Percentiles rank a stretch among this genome's conserved stretches.
Conservation (phyloP, 2,113 vertebrate species). For the Mastomys natalensis region DNA sequence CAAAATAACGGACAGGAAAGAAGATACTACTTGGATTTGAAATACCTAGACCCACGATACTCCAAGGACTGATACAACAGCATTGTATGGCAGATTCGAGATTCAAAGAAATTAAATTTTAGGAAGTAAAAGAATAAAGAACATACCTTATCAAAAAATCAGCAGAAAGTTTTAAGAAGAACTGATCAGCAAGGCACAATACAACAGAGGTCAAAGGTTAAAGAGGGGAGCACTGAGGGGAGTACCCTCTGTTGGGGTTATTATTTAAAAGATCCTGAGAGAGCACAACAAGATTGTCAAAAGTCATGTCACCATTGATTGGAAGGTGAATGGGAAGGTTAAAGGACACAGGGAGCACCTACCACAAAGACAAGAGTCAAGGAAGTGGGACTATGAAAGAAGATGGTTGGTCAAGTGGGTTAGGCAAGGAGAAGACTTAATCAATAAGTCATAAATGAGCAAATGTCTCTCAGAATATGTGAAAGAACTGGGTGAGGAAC, state of each 20-base stretch:
- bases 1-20: not conserved
- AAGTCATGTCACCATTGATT: not conserved
- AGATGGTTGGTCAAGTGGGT: not conserved
- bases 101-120: not conserved
- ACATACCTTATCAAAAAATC: not conserved
- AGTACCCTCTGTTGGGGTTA: not conserved
- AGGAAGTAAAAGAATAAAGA: not conserved
- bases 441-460: not conserved
- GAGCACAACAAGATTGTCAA: not conserved
- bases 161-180: not conserved
- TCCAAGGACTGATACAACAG: not conserved
- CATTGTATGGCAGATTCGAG: not conserved
- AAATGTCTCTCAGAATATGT: not conserved
- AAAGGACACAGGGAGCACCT: not conserved
- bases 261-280: not conserved
- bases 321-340: not conserved
- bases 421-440: not conserved
- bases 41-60: not conserved
- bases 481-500: not conserved
- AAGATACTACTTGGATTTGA: constrained; percentile 17
- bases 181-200: not conserved
- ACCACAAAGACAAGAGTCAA: not conserved
- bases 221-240: not conserved
- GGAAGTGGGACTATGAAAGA: not conserved
- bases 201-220: not conserved